Percentiles rank a stretch among this genome's conserved stretches.
These are phyloP conservation scores for Pomacea maculata DNA, from an alignment of 1,140 invertebrate genomes.

Conservation along the genomic window DNA sequence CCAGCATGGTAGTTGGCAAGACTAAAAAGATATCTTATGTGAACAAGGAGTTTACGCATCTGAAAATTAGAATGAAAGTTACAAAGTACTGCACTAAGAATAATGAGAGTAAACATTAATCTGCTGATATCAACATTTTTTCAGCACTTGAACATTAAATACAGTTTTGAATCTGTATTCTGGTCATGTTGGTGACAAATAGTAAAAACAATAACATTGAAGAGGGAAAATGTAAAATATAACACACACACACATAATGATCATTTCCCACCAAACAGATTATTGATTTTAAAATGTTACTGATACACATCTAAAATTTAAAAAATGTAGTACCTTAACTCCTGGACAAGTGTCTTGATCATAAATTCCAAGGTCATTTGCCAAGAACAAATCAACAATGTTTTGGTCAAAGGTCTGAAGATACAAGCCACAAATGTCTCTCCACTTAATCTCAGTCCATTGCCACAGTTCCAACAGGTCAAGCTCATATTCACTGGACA, in stretches of 20 bases:
- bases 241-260: too few relatives aligned
- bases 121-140: neutral
- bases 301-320: neutral
- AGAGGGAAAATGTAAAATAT: neutral
- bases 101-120: neutral
- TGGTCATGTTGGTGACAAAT: too few relatives aligned
- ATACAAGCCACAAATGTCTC: neutral
- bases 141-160: neutral
- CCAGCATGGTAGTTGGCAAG: neutral
- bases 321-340: neutral
- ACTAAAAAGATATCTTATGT: conserved; percentile 10
- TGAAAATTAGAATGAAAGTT: neutral
- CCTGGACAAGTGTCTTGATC: conserved; percentile 1
- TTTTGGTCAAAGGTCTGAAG: neutral
- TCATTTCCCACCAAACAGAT: too few relatives aligned
- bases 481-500: conserved; percentile 12
- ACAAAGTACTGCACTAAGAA: neutral
- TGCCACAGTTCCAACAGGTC: conserved; percentile 15
- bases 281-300: too few relatives aligned
- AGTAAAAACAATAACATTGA: neutral
- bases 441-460: conserved; percentile 16
- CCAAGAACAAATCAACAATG: conserved; percentile 6
- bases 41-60: neutral
- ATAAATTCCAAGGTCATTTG: neutral
- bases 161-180: neutral